These are phyloP conservation scores for Coracopsis vasa DNA, from an alignment of 2,113 vertebrate genomes.

Conservation along the genomic window DNA sequence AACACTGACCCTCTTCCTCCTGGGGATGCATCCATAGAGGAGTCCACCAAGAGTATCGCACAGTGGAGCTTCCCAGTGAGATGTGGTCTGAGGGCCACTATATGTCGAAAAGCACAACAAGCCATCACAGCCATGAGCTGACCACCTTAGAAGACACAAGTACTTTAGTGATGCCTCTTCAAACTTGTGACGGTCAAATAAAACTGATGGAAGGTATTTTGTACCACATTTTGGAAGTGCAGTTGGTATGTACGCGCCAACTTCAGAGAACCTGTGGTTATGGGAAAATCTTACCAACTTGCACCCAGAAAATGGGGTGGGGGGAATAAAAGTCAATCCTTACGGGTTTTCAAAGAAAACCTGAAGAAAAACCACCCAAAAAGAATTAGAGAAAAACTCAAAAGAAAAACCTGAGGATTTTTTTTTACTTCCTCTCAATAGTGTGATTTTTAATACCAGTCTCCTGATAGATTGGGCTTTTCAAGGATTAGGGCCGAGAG, in stretches of 20 bases:
- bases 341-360: background rate
- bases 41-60: accelerated
- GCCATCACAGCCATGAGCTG: accelerated
- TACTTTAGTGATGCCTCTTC: background rate
- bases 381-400: background rate
- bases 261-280: background rate
- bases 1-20: background rate
- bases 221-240: background rate
- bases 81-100: background rate
- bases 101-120: background rate
- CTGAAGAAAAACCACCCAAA: background rate
- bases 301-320: background rate
- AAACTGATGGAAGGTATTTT: background rate
- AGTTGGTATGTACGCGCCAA: background rate
- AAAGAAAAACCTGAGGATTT: background rate
- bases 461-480: background rate
- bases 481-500: background rate
- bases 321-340: background rate
- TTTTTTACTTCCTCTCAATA: background rate
- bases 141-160: background rate
- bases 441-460: background rate
- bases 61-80: background rate
- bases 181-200: background rate
- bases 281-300: background rate
- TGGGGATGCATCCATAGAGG: background rate